A percentile compares a stretch with the other conserved stretches of the same genome.
Conservation (phyloP, 1,140 invertebrate genomes). For the Zophobas morio region DNA sequence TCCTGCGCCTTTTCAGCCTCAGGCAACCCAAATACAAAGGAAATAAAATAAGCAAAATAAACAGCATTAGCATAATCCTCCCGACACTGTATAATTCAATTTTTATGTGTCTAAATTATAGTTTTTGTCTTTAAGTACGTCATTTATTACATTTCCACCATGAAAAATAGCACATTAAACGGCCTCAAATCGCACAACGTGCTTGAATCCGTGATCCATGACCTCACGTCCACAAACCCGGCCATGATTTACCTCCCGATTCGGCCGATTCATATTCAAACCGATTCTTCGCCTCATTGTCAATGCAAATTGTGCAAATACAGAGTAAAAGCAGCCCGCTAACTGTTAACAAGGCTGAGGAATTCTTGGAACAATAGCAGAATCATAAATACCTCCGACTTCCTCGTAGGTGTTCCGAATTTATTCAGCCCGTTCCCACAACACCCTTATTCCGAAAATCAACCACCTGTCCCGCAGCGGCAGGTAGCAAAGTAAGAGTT, state of each 20-base stretch:
- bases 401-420: neutral
- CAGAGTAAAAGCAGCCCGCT: constrained; percentile 17
- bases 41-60: too few relatives aligned
- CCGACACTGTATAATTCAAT: too few relatives aligned
- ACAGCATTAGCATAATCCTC: too few relatives aligned
- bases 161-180: constrained; percentile 1
- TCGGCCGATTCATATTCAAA: constrained; percentile 25
- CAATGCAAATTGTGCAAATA: constrained; percentile 34
- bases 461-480: neutral
- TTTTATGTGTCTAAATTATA: too few relatives aligned
- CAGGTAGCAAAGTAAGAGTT: constrained; percentile 24
- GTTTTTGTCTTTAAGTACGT: too few relatives aligned
- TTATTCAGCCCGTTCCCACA: constrained; percentile 1
- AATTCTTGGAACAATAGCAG: constrained; percentile 18
- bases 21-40: too few relatives aligned
- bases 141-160: neutral
- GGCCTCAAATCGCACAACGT: neutral
- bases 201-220: constrained; percentile 17
- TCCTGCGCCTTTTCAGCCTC: too few relatives aligned
- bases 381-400: neutral
- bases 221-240: constrained; percentile 15
- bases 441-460: constrained; percentile 7
- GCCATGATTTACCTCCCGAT: neutral
- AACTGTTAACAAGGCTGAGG: constrained; percentile 48
- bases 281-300: constrained; percentile 32